Conservation (phyloP, 2,113 vertebrate genomes). For the Pomatostomus ruficeps region DNA sequence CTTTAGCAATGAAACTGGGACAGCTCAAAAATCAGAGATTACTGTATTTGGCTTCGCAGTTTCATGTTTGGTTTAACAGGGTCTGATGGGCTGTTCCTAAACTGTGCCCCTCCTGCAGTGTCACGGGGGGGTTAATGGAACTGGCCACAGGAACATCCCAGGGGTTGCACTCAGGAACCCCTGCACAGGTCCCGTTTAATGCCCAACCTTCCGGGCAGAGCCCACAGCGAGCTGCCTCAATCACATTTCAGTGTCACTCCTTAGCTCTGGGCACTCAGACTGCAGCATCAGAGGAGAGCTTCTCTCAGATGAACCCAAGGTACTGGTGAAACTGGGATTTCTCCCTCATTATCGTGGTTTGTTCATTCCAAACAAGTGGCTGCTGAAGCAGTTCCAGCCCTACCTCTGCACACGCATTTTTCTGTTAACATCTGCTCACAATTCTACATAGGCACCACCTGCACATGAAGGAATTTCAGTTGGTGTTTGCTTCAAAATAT, state of each 20-base stretch:
- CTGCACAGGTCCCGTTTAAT: too few species aligned
- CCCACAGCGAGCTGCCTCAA: background rate
- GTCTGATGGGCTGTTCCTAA: background rate
- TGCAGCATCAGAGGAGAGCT: background rate
- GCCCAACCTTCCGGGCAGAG: background rate
- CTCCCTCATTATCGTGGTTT: background rate
- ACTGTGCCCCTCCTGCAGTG: background rate
- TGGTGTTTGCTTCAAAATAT: background rate
- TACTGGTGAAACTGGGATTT: background rate
- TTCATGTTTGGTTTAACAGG: background rate
- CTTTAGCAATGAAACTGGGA: background rate
- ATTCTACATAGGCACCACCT: background rate
- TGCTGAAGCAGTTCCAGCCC: background rate
- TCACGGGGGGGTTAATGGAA: background rate
- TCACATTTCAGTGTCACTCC: background rate
- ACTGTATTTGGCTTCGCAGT: background rate
- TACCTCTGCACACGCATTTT: background rate
- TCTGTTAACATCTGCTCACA: background rate
- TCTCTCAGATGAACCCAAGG: background rate
- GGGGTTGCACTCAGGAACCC: fast-evolving
- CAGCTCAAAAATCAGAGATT: background rate
- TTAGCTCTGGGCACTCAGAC: background rate
- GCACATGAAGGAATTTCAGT: background rate
- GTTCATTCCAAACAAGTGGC: background rate
- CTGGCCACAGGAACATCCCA: background rate